Evolutionary conservation across 2,797 vertebrate species (phyloP).

Genomic region (Aldrovandia affinis): DNA sequence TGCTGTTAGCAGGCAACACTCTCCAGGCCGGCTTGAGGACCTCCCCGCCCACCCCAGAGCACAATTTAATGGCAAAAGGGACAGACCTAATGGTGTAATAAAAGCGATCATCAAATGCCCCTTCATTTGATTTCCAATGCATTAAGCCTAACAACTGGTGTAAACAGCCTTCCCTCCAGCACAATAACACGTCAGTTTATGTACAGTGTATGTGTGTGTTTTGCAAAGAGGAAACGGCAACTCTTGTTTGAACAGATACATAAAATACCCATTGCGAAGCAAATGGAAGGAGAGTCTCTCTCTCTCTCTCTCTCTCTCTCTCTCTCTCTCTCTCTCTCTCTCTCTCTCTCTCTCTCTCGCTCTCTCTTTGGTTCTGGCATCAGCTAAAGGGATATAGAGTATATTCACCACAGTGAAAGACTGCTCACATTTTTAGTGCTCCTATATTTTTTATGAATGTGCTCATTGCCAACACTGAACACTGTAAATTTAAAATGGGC

Average conservation of each 20-base stretch:
- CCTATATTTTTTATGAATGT: background rate
- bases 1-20: slow-evolving; percentile 46
- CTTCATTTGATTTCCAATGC: slow-evolving; percentile 75
- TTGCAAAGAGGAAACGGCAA: slow-evolving; percentile 11
- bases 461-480: background rate
- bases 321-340: background rate
- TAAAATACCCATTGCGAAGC: background rate
- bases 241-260: slow-evolving; percentile 8
- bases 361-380: background rate
- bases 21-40: background rate
- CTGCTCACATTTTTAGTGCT: background rate
- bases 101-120: slow-evolving; percentile 69
- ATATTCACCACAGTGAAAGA: background rate
- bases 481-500: background rate
- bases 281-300: background rate
- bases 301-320: background rate
- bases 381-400: background rate
- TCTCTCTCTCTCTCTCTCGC: background rate
- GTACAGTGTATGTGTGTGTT: background rate
- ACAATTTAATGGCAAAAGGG: slow-evolving; percentile 64
- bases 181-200: slow-evolving; percentile 2
- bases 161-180: slow-evolving; percentile 52
- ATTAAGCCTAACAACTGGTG: slow-evolving; percentile 69
- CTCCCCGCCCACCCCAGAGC: slow-evolving; percentile 44
- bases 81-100: slow-evolving; percentile 74